Conservation (phyloP, 2,113 vertebrate genomes). For the Limanda limanda region DNA sequence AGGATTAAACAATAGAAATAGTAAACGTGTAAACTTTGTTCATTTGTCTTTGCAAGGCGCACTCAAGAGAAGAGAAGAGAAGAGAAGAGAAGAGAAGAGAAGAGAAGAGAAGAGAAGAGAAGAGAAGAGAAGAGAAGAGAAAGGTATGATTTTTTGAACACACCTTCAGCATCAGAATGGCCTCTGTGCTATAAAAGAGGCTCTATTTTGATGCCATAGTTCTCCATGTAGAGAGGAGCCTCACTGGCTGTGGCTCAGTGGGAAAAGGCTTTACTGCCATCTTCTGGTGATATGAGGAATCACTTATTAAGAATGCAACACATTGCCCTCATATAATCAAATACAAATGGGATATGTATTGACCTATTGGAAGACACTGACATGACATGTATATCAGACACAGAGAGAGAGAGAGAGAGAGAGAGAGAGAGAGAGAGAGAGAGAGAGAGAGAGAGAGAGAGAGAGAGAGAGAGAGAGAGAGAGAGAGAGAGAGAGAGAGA, state of each 20-base stretch:
- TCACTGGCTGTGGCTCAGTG: neutral
- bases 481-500: neutral
- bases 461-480: neutral
- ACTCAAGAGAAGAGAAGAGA: neutral
- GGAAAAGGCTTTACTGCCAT: constrained; percentile 77
- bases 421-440: neutral
- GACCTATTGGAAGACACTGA: constrained; percentile 46
- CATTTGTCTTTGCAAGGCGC: neutral
- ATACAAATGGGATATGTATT: constrained; percentile 56
- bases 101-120: constrained; percentile 5
- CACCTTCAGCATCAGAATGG: constrained; percentile 26
- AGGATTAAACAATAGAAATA: neutral
- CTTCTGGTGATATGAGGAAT: constrained; percentile 55
- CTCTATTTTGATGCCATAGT: constrained; percentile 17
- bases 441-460: neutral
- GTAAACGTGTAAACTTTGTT: no score
- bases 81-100: neutral
- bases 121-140: neutral
- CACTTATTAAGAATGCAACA: constrained; percentile 39
- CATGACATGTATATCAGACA: constrained; percentile 1
- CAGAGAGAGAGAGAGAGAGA: neutral
- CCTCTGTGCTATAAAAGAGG: constrained; percentile 16
- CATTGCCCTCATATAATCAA: constrained; percentile 48
- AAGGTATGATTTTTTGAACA: neutral
- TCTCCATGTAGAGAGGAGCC: neutral